phyloP scores from a whole-genome alignment of 2,113 vertebrate species.

The Montifringilla adamsi region DNA sequence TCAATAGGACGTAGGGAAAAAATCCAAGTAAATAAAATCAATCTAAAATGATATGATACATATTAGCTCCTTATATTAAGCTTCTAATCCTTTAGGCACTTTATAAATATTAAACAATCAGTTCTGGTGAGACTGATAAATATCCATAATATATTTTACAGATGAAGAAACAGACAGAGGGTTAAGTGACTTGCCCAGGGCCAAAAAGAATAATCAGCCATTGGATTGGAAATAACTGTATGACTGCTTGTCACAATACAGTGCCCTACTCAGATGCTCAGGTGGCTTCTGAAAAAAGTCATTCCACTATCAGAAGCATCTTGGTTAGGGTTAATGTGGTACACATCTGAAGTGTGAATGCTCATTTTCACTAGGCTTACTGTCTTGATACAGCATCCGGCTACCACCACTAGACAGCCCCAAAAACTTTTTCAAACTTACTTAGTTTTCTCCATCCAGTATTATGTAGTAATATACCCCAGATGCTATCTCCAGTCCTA shows the following conservation, averaged over 20 bases:
- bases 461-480: not conserved
- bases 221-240: slow-evolving; percentile 1
- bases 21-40: slow-evolving; percentile 42
- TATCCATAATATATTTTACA: slow-evolving; percentile 63
- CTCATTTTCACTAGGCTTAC: not conserved
- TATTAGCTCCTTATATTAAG: slow-evolving; percentile 47
- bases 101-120: slow-evolving; percentile 69
- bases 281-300: not conserved
- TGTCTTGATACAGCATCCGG: not conserved
- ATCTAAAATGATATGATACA: slow-evolving; percentile 43
- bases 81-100: slow-evolving; percentile 62
- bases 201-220: slow-evolving; percentile 47
- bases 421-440: not conserved
- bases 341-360: not conserved
- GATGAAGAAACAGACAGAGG: slow-evolving; percentile 56
- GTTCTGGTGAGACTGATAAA: slow-evolving; percentile 67
- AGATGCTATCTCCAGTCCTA: not conserved
- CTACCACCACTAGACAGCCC: fast-evolving
- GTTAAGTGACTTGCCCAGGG: slow-evolving; percentile 56
- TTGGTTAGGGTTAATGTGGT: not conserved
- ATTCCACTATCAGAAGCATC: not conserved
- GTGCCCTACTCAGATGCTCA: not conserved
- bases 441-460: not conserved
- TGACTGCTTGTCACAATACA: not conserved
- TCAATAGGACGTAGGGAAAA: not conserved